A percentile compares a stretch with the other conserved stretches of the same genome.
phyloP scores from a whole-genome alignment of 1,140 invertebrate genomes.

The Charaxes varanes region DNA sequence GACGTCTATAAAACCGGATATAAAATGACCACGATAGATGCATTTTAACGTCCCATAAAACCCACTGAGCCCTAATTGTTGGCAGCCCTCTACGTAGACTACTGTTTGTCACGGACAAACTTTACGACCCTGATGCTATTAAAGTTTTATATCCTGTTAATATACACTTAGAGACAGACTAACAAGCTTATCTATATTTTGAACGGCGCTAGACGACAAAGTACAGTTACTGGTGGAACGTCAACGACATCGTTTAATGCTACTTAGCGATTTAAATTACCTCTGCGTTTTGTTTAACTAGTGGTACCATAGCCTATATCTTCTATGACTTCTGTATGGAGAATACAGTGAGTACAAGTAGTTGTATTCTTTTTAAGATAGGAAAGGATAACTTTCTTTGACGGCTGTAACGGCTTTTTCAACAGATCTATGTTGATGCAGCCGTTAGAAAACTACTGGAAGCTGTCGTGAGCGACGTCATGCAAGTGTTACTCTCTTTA shows the following conservation, averaged over 20 bases:
- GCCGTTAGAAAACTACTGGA: too few relatives aligned
- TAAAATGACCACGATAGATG: constrained; percentile 42
- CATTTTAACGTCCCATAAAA: constrained; percentile 59
- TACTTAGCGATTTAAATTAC: too few relatives aligned
- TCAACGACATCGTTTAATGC: constrained; percentile 14
- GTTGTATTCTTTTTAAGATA: too few relatives aligned
- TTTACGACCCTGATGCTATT: constrained; percentile 46
- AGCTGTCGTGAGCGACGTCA: too few relatives aligned
- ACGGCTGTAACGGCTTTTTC: too few relatives aligned
- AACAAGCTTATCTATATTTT: constrained; percentile 5
- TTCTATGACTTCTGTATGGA: too few relatives aligned
- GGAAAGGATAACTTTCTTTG: too few relatives aligned
- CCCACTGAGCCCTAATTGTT: constrained; percentile 56
- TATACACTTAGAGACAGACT: constrained; percentile 19
- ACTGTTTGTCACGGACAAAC: constrained; percentile 31
- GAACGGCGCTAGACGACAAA: constrained; percentile 10
- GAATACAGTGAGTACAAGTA: too few relatives aligned
- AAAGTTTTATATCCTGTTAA: constrained; percentile 40
- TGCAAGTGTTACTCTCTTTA: too few relatives aligned
- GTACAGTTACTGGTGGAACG: constrained; percentile 11
- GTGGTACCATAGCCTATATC: too few relatives aligned
- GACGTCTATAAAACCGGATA: constrained; percentile 46
- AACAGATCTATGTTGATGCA: too few relatives aligned
- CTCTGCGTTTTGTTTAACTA: too few relatives aligned
- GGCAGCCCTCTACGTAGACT: constrained; percentile 28